Percentiles rank a stretch among this genome's conserved stretches.
phyloP scores from a whole-genome alignment of 2,797 vertebrate genomes.

The Melanotaenia parkinsoni region DNA sequence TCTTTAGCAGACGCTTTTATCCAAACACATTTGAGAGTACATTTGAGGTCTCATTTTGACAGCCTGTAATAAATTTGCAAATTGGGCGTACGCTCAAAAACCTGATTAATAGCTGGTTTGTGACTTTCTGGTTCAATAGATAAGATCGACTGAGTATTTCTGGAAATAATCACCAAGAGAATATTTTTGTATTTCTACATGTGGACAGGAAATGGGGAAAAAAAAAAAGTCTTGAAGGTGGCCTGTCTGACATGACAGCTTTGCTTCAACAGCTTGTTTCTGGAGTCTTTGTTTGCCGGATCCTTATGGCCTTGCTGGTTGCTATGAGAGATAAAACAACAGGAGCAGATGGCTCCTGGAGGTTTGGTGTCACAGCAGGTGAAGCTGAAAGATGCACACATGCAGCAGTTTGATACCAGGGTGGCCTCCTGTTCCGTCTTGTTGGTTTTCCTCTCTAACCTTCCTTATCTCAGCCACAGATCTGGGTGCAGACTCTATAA shows the following conservation, averaged over 20 bases:
- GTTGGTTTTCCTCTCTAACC: conserved; percentile 20
- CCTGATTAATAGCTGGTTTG: conserved; percentile 10
- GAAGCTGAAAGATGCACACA: conserved; percentile 73
- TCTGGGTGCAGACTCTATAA: conserved; percentile 22
- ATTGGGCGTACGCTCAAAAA: conserved; percentile 13
- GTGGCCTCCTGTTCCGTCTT: conserved; percentile 47
- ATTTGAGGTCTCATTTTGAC: conserved; percentile 16
- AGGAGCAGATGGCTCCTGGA: conserved; percentile 86
- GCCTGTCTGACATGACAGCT: conserved; percentile 49
- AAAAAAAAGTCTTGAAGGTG: conserved; percentile 28
- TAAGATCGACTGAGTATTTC: conserved; percentile 17
- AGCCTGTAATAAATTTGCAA: conserved; percentile 19
- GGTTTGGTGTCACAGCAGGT: conserved; percentile 83
- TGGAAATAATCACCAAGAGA: conserved; percentile 14
- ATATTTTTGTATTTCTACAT: conserved; percentile 22
- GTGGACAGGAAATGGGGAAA: conserved; percentile 1
- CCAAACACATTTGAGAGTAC: no score
- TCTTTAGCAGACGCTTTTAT: no score
- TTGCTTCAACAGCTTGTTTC: conserved; percentile 41
- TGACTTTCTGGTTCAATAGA: conserved; percentile 20
- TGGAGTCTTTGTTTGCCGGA: conserved; percentile 67
- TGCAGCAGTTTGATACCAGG: conserved; percentile 60
- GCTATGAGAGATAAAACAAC: conserved; percentile 70
- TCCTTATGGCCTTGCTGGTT: conserved; percentile 71
- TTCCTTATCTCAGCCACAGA: conserved; percentile 17